Evolutionary conservation across 2,797 vertebrate genomes (phyloP), one percentile per base, ranked within the genome.

Genomic region (Molossus molossus): DNA sequence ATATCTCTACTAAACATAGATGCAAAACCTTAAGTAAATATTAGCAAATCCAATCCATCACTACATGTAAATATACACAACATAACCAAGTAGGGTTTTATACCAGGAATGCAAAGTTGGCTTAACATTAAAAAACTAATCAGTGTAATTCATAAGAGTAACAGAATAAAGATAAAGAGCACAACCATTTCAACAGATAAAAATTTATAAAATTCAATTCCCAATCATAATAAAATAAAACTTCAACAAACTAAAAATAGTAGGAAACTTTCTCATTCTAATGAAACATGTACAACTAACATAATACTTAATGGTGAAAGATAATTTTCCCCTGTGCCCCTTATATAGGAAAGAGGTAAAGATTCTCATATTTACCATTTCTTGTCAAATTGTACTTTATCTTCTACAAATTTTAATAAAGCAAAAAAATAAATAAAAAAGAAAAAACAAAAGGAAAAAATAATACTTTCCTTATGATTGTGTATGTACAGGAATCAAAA

Each of bases 161-260:
- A 17, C n/a, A 72, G 5, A 75, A 37, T 69, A 69, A 83, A 89
- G 73, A 88, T 79, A 94, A 94, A 83, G 77, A 88, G n/a, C 27
- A 76, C 57, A 33, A 58, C 7, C 18, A 86, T 60, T 81, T 92
- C 25, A 92, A 86, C 27, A 80, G 20, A 48, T 37, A 5, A 94
- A 89, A 72, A 13, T 65, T 64, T 11, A n/a, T 5, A 69, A 79
- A 80, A 86, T 48, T 69, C 3, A 53, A 40, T 18, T 72, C 5
- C 17, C 20, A 79, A 6, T 29, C n/a, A 94, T 79, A 60, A 93
- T 73, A 37, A 92, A 77, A n/a, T 90, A 76, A 82, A 76, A 3
- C 2, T 25, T 89, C 29, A 83, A 53, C 3, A 69, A 87, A 79
- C 2, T 60, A 77, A 82, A 33, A 92, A 48, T n/a, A 85, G 1